Evolutionary conservation across 2,888 invertebrate species (phyloP).

Genomic region (Crocallis elinguaria): DNA sequence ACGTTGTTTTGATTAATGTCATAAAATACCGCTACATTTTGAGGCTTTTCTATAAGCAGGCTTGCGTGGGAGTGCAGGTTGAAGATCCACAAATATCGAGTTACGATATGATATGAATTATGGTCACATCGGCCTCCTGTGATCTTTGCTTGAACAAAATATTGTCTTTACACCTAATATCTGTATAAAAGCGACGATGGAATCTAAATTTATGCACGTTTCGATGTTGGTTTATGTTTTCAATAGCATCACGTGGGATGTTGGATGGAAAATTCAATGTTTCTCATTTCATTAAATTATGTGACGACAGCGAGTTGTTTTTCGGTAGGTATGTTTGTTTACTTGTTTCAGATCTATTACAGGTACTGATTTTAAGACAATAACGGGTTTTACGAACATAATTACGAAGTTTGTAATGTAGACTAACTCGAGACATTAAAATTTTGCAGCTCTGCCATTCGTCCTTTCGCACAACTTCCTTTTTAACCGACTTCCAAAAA

Average conservation of each 20-base stretch:
- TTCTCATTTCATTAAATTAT: too few species aligned
- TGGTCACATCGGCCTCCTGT: slow-evolving; percentile 16
- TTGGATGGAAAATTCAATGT: neutral
- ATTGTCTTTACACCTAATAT: slow-evolving; percentile 23
- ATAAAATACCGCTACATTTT: slow-evolving; percentile 13
- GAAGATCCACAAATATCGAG: slow-evolving; percentile 31
- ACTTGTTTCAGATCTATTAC: too few species aligned
- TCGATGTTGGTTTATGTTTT: slow-evolving; percentile 19
- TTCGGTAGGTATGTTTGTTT: neutral
- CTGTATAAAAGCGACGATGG: slow-evolving; percentile 4
- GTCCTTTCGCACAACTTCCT: too few species aligned
- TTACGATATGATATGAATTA: slow-evolving; percentile 28
- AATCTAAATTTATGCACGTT: slow-evolving; percentile 5
- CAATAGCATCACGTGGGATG: slow-evolving; percentile 5
- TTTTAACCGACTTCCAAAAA: too few species aligned
- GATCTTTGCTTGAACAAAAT: slow-evolving; percentile 22
- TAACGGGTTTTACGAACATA: too few species aligned
- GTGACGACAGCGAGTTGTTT: neutral
- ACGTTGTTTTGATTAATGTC: too few species aligned
- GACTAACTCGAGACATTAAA: too few species aligned
- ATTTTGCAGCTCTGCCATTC: too few species aligned
- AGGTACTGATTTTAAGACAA: too few species aligned
- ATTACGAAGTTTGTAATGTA: too few species aligned
- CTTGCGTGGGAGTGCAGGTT: slow-evolving; percentile 20
- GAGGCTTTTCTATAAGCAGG: slow-evolving; percentile 2